Evolutionary conservation across 2,113 vertebrate species (phyloP).

Genomic region (Cacatua alba): DNA sequence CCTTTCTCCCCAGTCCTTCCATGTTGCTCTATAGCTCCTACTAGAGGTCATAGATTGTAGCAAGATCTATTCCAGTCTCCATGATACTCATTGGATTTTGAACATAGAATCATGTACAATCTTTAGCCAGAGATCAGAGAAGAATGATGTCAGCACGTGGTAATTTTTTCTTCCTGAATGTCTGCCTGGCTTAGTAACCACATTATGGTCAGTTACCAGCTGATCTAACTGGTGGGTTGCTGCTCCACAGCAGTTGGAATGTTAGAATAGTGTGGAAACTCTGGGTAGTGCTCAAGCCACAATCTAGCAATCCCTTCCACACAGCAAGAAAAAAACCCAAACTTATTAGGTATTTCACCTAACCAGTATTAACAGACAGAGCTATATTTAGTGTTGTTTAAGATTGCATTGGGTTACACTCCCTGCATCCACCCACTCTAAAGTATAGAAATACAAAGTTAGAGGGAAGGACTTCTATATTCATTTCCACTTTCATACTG

Average conservation of each 20-base stretch:
- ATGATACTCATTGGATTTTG: background rate
- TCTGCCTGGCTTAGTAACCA: background rate
- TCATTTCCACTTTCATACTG: conserved; percentile 43
- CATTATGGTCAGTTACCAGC: background rate
- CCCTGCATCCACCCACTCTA: conserved; percentile 31
- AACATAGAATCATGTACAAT: background rate
- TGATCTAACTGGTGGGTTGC: background rate
- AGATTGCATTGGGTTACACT: conserved; percentile 62
- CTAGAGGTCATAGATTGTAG: background rate
- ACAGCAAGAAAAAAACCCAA: background rate
- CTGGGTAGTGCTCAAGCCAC: background rate
- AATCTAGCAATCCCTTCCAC: background rate
- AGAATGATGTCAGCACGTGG: background rate
- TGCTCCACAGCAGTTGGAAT: background rate
- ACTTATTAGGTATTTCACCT: background rate
- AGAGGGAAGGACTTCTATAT: conserved; percentile 56
- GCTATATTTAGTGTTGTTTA: conserved; percentile 64
- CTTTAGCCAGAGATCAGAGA: background rate
- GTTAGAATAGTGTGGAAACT: background rate
- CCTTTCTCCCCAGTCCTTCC: background rate
- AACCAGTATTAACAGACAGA: conserved; percentile 26
- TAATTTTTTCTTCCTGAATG: background rate
- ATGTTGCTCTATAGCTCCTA: background rate
- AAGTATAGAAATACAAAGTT: conserved; percentile 50
- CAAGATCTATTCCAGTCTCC: background rate